A percentile compares a stretch with the other conserved stretches of the same genome.
Conservation (phyloP, 2,797 vertebrate genomes). For the Hydrolagus colliei region DNA sequence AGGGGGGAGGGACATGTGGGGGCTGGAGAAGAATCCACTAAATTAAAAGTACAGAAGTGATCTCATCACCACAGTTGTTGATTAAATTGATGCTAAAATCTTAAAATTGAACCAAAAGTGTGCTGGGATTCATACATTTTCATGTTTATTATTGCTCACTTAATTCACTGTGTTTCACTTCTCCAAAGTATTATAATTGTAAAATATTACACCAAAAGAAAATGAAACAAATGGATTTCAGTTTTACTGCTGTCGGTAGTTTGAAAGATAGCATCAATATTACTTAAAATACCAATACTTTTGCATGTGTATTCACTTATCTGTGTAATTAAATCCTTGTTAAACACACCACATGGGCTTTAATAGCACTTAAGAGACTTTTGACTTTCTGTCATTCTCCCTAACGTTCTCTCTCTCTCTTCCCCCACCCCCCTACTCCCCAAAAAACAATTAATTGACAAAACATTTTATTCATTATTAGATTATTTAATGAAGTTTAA, state of each 20-base stretch:
- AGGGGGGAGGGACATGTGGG: too few species aligned
- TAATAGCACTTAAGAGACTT: slow-evolving; percentile 73
- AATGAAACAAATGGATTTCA: slow-evolving; percentile 60
- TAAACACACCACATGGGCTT: slow-evolving; percentile 74
- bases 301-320: slow-evolving; percentile 81
- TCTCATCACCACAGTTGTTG: slow-evolving; percentile 19
- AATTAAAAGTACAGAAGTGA: not conserved
- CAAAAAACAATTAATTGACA: slow-evolving; percentile 67
- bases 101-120: slow-evolving; percentile 36
- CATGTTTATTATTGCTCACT: slow-evolving; percentile 49
- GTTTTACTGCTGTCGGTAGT: slow-evolving; percentile 71
- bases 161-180: slow-evolving; percentile 40
- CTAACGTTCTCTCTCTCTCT: slow-evolving; percentile 36
- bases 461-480: slow-evolving; percentile 72
- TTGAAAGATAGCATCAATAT: slow-evolving; percentile 77
- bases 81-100: slow-evolving; percentile 4
- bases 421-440: too few species aligned
- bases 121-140: slow-evolving; percentile 65
- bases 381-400: slow-evolving; percentile 70
- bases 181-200: slow-evolving; percentile 70
- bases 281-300: slow-evolving; percentile 80
- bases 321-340: slow-evolving; percentile 81
- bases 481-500: slow-evolving; percentile 66
- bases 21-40: not conserved
- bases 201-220: slow-evolving; percentile 45